Conservation (phyloP, 1,140 invertebrate species). For the Leguminivora glycinivorella region DNA sequence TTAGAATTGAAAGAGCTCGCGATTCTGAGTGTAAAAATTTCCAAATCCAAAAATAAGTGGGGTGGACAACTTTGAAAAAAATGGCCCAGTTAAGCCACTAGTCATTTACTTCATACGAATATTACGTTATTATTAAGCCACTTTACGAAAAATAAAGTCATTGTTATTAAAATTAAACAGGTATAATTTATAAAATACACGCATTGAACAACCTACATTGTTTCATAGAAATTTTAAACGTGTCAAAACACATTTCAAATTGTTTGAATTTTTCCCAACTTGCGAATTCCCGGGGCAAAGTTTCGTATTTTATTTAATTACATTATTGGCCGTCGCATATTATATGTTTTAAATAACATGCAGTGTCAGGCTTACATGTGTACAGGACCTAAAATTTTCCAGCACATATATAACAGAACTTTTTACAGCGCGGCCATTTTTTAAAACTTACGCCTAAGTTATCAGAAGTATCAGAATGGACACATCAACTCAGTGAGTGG, state of each 20-base stretch:
- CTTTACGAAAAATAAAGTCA: no score
- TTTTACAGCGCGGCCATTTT: not conserved
- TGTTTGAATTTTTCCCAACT: constrained; percentile 1
- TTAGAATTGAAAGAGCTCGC: no score
- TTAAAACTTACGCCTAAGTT: not conserved
- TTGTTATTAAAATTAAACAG: no score
- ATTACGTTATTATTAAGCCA: no score
- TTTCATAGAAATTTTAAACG: not conserved
- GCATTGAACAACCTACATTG: not conserved
- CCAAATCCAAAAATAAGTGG: no score
- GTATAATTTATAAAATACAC: no score
- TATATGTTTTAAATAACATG: not conserved
- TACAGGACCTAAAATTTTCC: constrained; percentile 7
- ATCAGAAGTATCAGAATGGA: no score
- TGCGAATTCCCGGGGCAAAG: not conserved
- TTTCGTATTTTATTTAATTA: not conserved
- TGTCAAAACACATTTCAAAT: not conserved
- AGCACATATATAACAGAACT: not conserved
- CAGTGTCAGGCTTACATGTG: not conserved
- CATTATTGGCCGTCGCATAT: constrained; percentile 2
- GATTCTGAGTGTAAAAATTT: no score
- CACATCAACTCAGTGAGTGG: no score
- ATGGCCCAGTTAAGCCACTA: no score
- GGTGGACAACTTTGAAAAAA: no score
- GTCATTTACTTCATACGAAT: no score